phyloP scores from a whole-genome alignment of 1,140 invertebrate species.

The Trichoplusia ni region DNA sequence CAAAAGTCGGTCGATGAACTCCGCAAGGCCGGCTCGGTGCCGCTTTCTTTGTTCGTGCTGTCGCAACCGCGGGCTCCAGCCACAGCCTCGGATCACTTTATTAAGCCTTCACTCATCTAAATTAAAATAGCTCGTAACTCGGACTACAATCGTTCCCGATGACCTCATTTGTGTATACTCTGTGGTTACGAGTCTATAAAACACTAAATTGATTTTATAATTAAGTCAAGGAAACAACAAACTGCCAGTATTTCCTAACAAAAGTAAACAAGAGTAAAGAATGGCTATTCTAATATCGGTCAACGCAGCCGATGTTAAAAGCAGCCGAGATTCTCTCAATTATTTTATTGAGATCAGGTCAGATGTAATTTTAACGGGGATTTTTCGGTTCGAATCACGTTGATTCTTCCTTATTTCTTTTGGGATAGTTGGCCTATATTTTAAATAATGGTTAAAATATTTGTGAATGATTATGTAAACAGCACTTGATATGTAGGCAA shows the following conservation, averaged over 20 bases:
- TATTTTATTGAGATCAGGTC: no score
- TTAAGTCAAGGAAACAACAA: conserved; percentile 13
- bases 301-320: background rate
- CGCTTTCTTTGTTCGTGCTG: conserved; percentile 78
- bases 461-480: conserved; percentile 57
- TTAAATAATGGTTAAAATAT: conserved; percentile 22
- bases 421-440: background rate
- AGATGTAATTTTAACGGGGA: background rate
- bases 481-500: conserved; percentile 54
- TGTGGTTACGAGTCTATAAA: conserved; percentile 3
- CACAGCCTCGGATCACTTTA: conserved; percentile 70
- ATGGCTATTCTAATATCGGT: conserved; percentile 2
- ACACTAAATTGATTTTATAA: conserved; percentile 6
- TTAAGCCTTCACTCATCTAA: conserved; percentile 73
- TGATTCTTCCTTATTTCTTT: no score
- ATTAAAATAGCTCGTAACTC: conserved; percentile 55
- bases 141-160: conserved; percentile 34
- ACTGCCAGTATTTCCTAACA: background rate
- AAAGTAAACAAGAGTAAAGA: conserved; percentile 6
- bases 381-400: background rate
- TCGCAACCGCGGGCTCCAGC: conserved; percentile 65
- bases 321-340: background rate
- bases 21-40: conserved; percentile 69
- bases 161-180: conserved; percentile 32
- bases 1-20: conserved; percentile 79